A percentile compares a stretch with the other conserved stretches of the same genome.
Evolutionary conservation across 2,113 vertebrate genomes (phyloP).

Genomic region (Rhadina sibilatrix): DNA sequence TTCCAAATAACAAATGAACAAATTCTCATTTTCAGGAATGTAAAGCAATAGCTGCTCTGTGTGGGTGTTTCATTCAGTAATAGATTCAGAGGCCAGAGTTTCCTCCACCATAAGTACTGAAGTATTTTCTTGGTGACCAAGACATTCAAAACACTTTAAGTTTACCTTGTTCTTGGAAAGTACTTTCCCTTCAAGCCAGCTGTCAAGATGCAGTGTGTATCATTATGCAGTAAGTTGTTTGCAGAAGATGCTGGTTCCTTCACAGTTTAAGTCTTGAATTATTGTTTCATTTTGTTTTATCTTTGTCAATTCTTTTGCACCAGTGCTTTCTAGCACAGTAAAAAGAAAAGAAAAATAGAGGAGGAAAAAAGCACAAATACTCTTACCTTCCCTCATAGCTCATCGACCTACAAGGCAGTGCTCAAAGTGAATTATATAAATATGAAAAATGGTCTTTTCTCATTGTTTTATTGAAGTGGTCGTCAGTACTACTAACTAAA

Average conservation of each 20-base stretch:
- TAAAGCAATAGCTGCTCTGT: background rate
- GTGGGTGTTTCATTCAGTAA: background rate
- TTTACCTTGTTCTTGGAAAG: background rate
- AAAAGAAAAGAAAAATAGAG: background rate
- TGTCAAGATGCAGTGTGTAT: background rate
- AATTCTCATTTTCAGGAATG: background rate
- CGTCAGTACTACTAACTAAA: background rate
- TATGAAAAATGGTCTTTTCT: background rate
- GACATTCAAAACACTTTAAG: background rate
- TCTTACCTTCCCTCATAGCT: background rate
- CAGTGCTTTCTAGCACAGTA: background rate
- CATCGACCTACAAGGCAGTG: background rate
- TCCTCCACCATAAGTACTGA: background rate
- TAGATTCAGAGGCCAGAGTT: background rate
- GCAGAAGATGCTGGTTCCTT: background rate
- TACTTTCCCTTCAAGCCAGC: background rate
- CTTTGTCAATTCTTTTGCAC: background rate
- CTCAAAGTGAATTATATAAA: background rate
- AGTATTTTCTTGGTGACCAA: background rate
- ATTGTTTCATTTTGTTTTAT: background rate
- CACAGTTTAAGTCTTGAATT: background rate
- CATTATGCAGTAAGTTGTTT: background rate
- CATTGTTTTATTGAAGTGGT: background rate
- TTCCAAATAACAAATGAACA: background rate
- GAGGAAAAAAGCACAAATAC: accelerated